Conservation (phyloP, 2,113 vertebrate species). For the Nycticryphes semicollaris region DNA sequence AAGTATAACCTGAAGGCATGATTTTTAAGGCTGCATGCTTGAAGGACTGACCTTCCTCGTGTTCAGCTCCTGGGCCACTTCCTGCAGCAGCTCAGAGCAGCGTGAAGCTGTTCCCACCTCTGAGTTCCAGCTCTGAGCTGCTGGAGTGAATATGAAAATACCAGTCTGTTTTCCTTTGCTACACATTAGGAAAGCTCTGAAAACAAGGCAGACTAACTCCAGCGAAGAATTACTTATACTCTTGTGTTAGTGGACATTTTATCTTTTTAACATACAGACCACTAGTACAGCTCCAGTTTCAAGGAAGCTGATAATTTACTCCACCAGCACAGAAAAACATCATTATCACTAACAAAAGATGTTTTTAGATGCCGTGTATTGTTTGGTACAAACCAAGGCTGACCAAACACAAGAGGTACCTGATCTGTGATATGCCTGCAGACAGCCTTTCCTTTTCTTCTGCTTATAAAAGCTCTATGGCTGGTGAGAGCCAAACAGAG, state of each 20-base stretch:
- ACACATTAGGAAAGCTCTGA: background rate
- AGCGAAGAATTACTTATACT: background rate
- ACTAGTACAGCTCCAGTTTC: background rate
- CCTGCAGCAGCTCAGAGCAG: accelerated
- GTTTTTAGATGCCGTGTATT: background rate
- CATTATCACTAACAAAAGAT: background rate
- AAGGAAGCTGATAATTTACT: background rate
- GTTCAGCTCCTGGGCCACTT: accelerated
- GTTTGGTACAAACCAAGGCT: background rate
- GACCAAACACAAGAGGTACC: accelerated
- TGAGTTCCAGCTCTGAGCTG: accelerated
- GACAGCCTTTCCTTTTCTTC: background rate
- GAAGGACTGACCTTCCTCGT: background rate
- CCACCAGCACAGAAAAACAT: background rate
- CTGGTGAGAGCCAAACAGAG: background rate
- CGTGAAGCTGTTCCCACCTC: background rate
- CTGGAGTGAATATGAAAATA: background rate
- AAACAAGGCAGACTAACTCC: background rate
- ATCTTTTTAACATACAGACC: background rate
- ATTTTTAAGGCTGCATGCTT: background rate
- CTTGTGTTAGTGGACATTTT: background rate
- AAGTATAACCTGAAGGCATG: background rate
- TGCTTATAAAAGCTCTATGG: background rate
- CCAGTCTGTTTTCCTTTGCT: background rate
- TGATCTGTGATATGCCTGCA: background rate